Evolutionary conservation across 2,888 invertebrate genomes (phyloP), one percentile per base, ranked within the genome.

Genomic region (Elegia similella): DNA sequence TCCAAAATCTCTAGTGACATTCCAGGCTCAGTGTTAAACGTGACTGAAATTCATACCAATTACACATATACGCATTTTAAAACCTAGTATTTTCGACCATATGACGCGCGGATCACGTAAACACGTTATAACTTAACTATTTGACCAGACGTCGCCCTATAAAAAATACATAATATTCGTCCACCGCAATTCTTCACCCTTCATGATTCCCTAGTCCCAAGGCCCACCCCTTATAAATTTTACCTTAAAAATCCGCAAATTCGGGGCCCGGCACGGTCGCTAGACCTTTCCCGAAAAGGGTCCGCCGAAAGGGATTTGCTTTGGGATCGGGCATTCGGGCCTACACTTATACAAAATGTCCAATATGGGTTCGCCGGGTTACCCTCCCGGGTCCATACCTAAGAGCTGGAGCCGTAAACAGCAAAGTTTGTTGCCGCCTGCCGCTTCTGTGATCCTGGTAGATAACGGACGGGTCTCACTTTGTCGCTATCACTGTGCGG

Each of bases 221-320:
- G 23, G 23, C 73, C 71, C 74, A 75, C 79, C 81, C 83, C 86
- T 82, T 87, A 90, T 90, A 90, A 89, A 90, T 90, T 90, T 86
- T 84, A 88, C 89, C 89, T 91, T 89, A 91, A 91, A 91, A 91
- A 91, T 91, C 90, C 90, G 86, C 89, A 89, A 91, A 90, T 89
- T 88, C 87, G 86, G 86, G 80, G 73, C 80, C 75, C 67, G 86
- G 88, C 85, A 88, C 89, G 88, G 86, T 81, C 82, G 74, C 72
- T 63, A 78, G 81, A 85, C 85, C 86, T 85, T 86, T 83, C 81
- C 79, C 81, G 71, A 84, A 86, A 86, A 89, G 88, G 90, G 89
- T 86, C 83, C 68, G 73, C 82, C 86, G 81, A 89, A 89, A 89
- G 88, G 90, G 90, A 89, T 90, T 91, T 90, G 86, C 84, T 82